Percentiles rank a stretch among this genome's conserved stretches.
Evolutionary conservation across 2,888 invertebrate species (phyloP).

Genomic region (Metallyticus violacea): DNA sequence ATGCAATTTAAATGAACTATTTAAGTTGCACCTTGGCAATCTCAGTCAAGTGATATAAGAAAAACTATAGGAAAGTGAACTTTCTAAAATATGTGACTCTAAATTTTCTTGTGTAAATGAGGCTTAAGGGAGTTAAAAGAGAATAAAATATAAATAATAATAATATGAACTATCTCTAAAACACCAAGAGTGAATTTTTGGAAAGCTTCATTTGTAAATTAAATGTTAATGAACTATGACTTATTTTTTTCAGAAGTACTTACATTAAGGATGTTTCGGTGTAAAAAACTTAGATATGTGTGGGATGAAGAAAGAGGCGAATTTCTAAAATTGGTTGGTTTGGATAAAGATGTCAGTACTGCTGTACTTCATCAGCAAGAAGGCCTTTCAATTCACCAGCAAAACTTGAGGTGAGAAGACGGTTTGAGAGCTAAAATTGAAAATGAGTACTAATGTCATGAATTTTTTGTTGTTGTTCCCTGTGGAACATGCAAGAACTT

Average conservation of each 20-base stretch:
- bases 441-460: no score
- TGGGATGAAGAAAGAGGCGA: slow-evolving; percentile 70
- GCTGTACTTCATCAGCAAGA: slow-evolving; percentile 62
- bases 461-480: no score
- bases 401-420: slow-evolving; percentile 59
- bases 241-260: slow-evolving; percentile 42
- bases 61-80: no score
- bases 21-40: no score
- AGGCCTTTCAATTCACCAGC: slow-evolving; percentile 57
- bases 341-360: slow-evolving; percentile 66
- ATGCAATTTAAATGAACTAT: no score
- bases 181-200: background rate
- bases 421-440: background rate
- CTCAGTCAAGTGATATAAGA: no score
- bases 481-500: no score
- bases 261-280: slow-evolving; percentile 65
- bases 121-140: no score
- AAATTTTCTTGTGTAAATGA: no score
- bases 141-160: no score
- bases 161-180: no score
- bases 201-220: background rate
- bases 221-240: background rate
- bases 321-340: slow-evolving; percentile 70
- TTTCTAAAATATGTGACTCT: no score
- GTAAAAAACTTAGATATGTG: slow-evolving; percentile 79